Evolutionary conservation across 2,797 vertebrate genomes (phyloP), one percentile per base, ranked within the genome.

Genomic region (Arctocebus calabarensis): DNA sequence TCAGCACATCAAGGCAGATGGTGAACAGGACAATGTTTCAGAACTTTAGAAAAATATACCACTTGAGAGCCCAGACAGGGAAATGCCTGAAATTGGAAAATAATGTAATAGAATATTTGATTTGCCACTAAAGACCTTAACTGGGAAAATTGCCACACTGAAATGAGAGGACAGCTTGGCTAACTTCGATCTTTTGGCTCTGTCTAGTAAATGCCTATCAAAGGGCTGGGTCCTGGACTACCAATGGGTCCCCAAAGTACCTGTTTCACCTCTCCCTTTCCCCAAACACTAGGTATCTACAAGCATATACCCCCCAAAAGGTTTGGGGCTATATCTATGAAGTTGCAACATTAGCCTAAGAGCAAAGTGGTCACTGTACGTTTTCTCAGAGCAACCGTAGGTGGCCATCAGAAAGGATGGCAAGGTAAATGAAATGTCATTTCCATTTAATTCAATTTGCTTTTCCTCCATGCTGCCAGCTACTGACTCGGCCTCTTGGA

Each of bases 101-200:
- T 99, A 99, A 99, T 99, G 98, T 99, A 99, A 99, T 98, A 98
- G 98, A 99, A 99, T 99, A 99, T 99, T 99, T 99, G 98, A 99
- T 98, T 98, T 98, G 98, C 96, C 98, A 98, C 97, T 95, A 64
- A 97, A 98, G 98, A 68, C 97, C 96, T 96, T 66, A 90, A 84
- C 98, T 98, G 98, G 98, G 98, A 98, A 98, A 94, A 62, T 2
- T 97, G 98, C 98, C 98, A 98, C 96, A 84, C 92, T 89, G 74
- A 92, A 96, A 83, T 55, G 93, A 96, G 96, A 91, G 96, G 97
- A 96, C 88, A 94, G 92, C 94, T 98, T 98, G 97, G 96, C 98
- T 93, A 96, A 77, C 88, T 96, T 98, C 37, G 19, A 32, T 96
- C 83, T 40, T 93, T 96, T 87, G 88, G 75, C 73, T 94, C 64